Conservation (phyloP, 2,797 vertebrate genomes). For the Squalus acanthias region DNA sequence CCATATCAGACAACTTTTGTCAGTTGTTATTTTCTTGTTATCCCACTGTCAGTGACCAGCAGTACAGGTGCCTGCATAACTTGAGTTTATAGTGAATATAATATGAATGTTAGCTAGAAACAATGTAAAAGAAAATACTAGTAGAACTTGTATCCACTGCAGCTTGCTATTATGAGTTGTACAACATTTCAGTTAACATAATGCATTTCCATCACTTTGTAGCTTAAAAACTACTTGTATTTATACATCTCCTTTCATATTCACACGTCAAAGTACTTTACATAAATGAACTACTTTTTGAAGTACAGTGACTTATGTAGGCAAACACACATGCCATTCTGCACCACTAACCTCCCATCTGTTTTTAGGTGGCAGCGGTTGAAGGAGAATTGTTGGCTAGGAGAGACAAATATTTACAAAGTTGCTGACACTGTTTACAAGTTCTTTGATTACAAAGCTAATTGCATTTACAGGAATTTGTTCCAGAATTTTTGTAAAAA, state of each 20-base stretch:
- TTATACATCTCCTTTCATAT: not conserved
- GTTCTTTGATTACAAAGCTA: conserved; percentile 13
- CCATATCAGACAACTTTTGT: not conserved
- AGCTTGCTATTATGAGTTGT: not conserved
- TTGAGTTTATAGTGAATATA: not conserved
- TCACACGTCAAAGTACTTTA: not conserved
- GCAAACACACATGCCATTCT: not conserved
- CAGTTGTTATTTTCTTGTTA: not conserved
- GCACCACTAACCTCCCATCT: not conserved
- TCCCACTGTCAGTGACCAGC: not conserved
- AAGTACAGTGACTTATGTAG: not conserved
- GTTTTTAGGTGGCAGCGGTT: not conserved
- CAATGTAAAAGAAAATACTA: not conserved
- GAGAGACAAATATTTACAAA: conserved; percentile 17
- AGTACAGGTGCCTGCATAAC: not conserved
- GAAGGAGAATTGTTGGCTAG: not conserved
- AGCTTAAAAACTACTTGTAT: not conserved
- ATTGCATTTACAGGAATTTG: not conserved
- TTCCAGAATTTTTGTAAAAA: conserved; percentile 1
- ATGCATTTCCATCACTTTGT: not conserved
- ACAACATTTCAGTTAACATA: not conserved
- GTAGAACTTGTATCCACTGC: not conserved
- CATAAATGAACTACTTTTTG: not conserved
- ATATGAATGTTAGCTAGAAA: not conserved
- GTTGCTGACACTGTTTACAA: conserved; percentile 22